A percentile compares a stretch with the other conserved stretches of the same genome.
Evolutionary conservation across 2,797 vertebrate genomes (phyloP).

Genomic region (Fistularia commersonii): DNA sequence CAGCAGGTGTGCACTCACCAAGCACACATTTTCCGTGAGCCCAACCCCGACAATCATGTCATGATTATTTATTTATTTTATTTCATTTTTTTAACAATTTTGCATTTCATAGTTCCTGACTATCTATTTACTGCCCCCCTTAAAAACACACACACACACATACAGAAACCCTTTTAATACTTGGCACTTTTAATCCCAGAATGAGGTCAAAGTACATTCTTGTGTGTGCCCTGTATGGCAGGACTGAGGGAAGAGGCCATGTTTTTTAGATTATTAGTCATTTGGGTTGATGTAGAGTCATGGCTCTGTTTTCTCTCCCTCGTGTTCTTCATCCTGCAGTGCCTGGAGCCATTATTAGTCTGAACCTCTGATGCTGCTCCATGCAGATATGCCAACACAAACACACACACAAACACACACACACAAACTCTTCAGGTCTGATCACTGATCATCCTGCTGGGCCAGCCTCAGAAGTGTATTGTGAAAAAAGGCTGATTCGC

Average conservation of each 20-base stretch:
- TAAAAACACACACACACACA: too few relatives aligned
- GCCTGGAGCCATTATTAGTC: constrained; percentile 60
- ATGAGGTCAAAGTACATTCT: constrained; percentile 20
- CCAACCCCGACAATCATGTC: too few relatives aligned
- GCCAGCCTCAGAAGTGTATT: too few relatives aligned
- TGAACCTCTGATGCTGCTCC: too few relatives aligned
- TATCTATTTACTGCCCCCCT: too few relatives aligned
- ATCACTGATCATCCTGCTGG: neutral
- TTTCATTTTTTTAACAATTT: too few relatives aligned
- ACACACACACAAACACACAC: neutral
- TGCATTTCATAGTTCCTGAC: too few relatives aligned
- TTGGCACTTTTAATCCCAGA: constrained; percentile 12
- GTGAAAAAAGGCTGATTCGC: neutral
- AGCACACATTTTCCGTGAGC: too few relatives aligned
- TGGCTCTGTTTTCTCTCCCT: constrained; percentile 55
- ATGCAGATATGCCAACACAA: too few relatives aligned
- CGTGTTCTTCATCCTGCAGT: constrained; percentile 53
- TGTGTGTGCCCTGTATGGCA: constrained; percentile 4
- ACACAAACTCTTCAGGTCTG: neutral
- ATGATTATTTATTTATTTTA: too few relatives aligned
- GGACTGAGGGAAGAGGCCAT: constrained; percentile 17
- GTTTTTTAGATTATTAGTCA: constrained; percentile 51
- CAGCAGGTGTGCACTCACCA: too few relatives aligned
- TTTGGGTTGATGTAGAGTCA: constrained; percentile 52
- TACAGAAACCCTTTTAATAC: too few relatives aligned